A percentile compares a stretch with the other conserved stretches of the same genome.
Evolutionary conservation across 2,113 vertebrate species (phyloP).

Genomic region (Sceloporus undulatus): DNA sequence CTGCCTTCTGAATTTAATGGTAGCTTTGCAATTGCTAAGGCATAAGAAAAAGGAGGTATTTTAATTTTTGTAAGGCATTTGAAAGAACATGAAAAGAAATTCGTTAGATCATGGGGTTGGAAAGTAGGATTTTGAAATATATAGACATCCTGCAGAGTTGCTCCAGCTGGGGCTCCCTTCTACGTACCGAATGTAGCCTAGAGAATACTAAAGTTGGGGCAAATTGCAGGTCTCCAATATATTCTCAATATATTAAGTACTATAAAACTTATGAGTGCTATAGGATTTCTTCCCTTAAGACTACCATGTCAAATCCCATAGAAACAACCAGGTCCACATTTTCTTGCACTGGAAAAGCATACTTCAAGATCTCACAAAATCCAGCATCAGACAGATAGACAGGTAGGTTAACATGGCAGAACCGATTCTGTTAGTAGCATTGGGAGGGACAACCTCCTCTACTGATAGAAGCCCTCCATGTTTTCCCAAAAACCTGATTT

Average conservation of each 20-base stretch:
- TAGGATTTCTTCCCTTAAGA: slow-evolving; percentile 25
- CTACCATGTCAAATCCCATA: slow-evolving; percentile 51
- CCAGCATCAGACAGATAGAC: too few relatives aligned
- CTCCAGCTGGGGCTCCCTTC: slow-evolving; percentile 26
- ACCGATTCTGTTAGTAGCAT: too few relatives aligned
- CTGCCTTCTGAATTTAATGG: slow-evolving; percentile 42
- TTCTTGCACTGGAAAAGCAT: too few relatives aligned
- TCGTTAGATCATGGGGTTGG: slow-evolving; percentile 48
- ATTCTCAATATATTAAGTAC: slow-evolving; percentile 46
- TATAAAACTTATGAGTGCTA: slow-evolving; percentile 23
- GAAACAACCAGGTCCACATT: slow-evolving; percentile 23
- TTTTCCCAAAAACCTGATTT: too few relatives aligned
- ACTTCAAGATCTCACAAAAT: too few relatives aligned
- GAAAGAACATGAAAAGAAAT: not conserved
- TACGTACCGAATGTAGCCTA: slow-evolving; percentile 24
- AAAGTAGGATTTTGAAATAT: slow-evolving; percentile 40
- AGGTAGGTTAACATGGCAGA: too few relatives aligned
- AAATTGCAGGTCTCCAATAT: slow-evolving; percentile 28
- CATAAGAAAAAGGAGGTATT: not conserved
- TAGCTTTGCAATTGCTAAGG: not conserved
- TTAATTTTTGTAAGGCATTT: slow-evolving; percentile 44
- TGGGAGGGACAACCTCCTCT: too few relatives aligned
- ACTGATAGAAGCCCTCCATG: too few relatives aligned
- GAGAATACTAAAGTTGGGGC: slow-evolving; percentile 52
- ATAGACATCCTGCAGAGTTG: slow-evolving; percentile 12